Evolutionary conservation across 2,113 vertebrate genomes (phyloP).

Genomic region (Xenopus laevis): DNA sequence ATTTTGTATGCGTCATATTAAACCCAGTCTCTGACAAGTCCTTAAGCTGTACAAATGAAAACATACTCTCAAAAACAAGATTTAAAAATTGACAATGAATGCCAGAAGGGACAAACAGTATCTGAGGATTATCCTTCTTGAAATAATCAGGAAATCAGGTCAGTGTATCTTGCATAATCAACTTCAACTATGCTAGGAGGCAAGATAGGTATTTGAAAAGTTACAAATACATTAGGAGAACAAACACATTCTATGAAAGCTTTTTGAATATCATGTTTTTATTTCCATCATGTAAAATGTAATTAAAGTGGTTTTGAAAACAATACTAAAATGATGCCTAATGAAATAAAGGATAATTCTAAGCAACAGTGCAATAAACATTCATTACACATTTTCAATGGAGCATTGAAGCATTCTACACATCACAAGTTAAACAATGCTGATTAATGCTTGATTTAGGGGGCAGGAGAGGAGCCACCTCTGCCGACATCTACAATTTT

Average conservation of each 20-base stretch:
- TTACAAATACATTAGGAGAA: slow-evolving; percentile 14
- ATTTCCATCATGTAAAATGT: slow-evolving; percentile 12
- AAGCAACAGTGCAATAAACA: too few relatives aligned
- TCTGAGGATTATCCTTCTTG: background rate
- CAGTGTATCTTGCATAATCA: slow-evolving; percentile 18
- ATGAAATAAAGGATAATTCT: background rate
- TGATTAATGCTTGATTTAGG: too few relatives aligned
- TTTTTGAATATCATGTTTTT: slow-evolving; percentile 4
- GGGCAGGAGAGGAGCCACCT: too few relatives aligned
- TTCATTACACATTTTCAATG: too few relatives aligned
- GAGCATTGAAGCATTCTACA: too few relatives aligned
- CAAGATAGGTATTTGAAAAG: slow-evolving; percentile 15
- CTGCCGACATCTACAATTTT: too few relatives aligned
- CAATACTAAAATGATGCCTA: slow-evolving; percentile 3
- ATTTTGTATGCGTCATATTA: background rate
- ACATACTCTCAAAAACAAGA: background rate
- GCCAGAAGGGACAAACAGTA: slow-evolving; percentile 4
- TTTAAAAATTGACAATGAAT: slow-evolving; percentile 6
- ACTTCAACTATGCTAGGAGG: slow-evolving; percentile 20
- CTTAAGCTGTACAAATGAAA: background rate
- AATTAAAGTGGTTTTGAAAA: slow-evolving; percentile 14
- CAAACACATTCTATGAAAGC: background rate
- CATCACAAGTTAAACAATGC: too few relatives aligned
- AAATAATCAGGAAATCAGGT: slow-evolving; percentile 27
- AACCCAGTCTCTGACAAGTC: slow-evolving; percentile 10